Base-by-base conservation (phyloP, 2,888 invertebrate genomes). In the Chironomus riparius region DNA sequence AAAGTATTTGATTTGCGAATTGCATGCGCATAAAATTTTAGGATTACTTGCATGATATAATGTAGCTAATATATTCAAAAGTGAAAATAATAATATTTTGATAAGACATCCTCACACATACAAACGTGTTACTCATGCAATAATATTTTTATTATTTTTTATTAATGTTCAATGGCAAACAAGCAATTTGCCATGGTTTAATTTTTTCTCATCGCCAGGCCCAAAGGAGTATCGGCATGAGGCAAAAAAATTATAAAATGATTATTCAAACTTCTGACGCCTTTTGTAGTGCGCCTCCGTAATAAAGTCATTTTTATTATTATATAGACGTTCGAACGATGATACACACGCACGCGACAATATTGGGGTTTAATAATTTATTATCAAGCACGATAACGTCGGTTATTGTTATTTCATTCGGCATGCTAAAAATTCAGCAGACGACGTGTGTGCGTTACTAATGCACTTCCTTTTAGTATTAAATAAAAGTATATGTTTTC, bases 331-430 rank as follows among this genome's bases (percentile, higher is more conserved):
- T 71, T 21, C 61, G 5, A 61, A 70, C 22, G 71, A 71, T 56
- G 72, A 72, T 50, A 38, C 62, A 74, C 72, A 74, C 74, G 68
- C 74, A 74, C 74, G 74, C 74, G 74, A 74, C 74, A 48, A 21
- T 47, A 74, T 74, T 74, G 74, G 48, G 74, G 48, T 68, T 74
- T 74, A 24, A 74, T 74, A 74, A 74, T 74, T 74, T 74, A 74
- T 74, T 74, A 74, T 74, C 74, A 65, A 74, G 61, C 74, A 74
- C 68, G 74, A 74, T 74, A 74, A 47, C 62, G 62, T 73, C 72
- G 72, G 21, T 71, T 47, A 24, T 38, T 62, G 62, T 73, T 73
- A 21, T 73, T 65, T 62, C 24, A 38, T 38, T 10, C 38, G 38
- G 38, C 38, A 38, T 38, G 38, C 38, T 38, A 38, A 38, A 38